Percentiles rank a stretch among this genome's conserved stretches.
phyloP scores from a whole-genome alignment of 2,113 vertebrate species.

The Periophthalmus modestus region DNA sequence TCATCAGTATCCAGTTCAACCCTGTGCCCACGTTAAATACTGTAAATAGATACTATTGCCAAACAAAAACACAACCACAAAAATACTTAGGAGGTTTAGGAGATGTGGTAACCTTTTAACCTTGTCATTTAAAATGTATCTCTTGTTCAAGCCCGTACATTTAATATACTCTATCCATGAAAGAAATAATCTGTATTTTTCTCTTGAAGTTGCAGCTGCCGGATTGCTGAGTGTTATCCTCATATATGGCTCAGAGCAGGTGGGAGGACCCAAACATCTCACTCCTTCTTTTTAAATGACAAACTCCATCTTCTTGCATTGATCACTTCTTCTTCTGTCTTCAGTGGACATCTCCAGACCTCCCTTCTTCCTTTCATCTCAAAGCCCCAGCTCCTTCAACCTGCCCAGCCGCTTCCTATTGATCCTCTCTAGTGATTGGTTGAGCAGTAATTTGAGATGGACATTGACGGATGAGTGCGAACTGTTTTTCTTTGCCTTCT shows the following conservation, averaged over 20 bases:
- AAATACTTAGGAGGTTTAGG: too few relatives aligned
- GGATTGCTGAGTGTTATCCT: constrained; percentile 28
- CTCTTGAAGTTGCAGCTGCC: neutral
- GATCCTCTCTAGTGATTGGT: constrained; percentile 85
- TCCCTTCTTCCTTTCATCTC: constrained; percentile 70
- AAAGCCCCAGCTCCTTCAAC: constrained; percentile 54
- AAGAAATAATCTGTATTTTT: neutral
- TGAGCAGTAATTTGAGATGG: constrained; percentile 81
- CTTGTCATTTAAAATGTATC: too few relatives aligned
- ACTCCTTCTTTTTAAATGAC: constrained; percentile 75
- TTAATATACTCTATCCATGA: neutral
- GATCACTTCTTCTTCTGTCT: constrained; percentile 81
- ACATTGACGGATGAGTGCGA: constrained; percentile 85
- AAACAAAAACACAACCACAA: too few relatives aligned
- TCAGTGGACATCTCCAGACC: constrained; percentile 73
- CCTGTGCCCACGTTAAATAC: too few relatives aligned
- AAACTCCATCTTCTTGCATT: constrained; percentile 73
- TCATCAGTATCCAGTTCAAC: too few relatives aligned
- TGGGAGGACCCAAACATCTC: constrained; percentile 60
- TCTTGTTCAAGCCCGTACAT: neutral
- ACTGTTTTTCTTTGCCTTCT: constrained; percentile 77
- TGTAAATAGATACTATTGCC: too few relatives aligned
- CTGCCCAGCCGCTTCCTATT: constrained; percentile 79
- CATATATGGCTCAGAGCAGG: constrained; percentile 58
- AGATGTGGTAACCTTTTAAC: too few relatives aligned